Evolutionary conservation across 1,140 invertebrate genomes (phyloP).

Genomic region (Calephelis nemesis): DNA sequence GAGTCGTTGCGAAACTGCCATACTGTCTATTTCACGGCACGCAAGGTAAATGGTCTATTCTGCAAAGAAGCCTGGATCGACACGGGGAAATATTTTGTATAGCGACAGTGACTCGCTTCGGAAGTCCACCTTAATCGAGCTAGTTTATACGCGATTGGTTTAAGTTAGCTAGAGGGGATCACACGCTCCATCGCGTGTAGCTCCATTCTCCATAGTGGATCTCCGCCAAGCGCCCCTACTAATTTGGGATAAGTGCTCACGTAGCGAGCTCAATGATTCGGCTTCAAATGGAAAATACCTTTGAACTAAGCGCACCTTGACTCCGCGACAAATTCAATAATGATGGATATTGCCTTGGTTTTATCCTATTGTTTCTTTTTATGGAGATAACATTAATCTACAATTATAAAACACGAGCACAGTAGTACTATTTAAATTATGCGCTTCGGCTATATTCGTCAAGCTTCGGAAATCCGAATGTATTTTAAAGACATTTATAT

Average conservation of each 20-base stretch:
- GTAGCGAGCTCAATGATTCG: conserved; percentile 50
- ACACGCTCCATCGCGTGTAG: conserved; percentile 53
- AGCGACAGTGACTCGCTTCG: too few relatives aligned
- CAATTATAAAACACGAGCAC: background rate
- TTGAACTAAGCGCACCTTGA: conserved; percentile 41
- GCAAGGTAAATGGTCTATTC: too few relatives aligned
- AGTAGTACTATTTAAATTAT: too few relatives aligned
- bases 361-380: conserved; percentile 15
- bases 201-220: conserved; percentile 37
- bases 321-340: conserved; percentile 25
- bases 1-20: too few relatives aligned
- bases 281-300: conserved; percentile 51
- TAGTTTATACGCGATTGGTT: conserved; percentile 43
- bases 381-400: conserved; percentile 13
- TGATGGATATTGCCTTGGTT: conserved; percentile 17
- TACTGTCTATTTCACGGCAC: too few relatives aligned
- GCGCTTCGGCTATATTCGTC: too few relatives aligned
- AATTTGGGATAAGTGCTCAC: conserved; percentile 66
- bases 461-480: too few relatives aligned
- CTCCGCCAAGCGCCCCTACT: conserved; percentile 43
- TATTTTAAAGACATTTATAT: too few relatives aligned
- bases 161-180: conserved; percentile 46
- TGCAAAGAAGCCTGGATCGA: too few relatives aligned
- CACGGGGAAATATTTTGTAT: too few relatives aligned
- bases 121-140: conserved; percentile 26